Evolutionary conservation across 2,113 vertebrate genomes (phyloP), one percentile per base, ranked within the genome.

Genomic region (Piprites chloris): DNA sequence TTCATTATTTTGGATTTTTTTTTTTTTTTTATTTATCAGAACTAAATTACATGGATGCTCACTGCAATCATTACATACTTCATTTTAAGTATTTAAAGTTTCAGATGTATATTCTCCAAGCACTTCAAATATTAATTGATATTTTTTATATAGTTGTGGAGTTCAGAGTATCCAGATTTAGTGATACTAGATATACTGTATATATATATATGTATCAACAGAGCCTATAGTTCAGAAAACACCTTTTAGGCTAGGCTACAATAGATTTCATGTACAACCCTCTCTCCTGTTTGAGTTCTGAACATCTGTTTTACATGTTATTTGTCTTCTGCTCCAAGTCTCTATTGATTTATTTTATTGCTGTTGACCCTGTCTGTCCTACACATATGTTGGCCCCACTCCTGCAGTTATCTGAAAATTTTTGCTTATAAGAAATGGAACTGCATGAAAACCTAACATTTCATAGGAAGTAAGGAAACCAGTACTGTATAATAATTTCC

Each of bases 231-330:
- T 17, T 81, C 53, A 91, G 59, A 47, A 85, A 88, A 63, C 6
- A 4, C 27, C 27, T 55, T 13, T 77, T 44, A 69, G 35, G 6
- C 39, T 56, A 84, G 28, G 21, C 52, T 93, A 39, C 39, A 37
- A 37, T 35, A 55, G 74, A 91, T 46, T 15, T 92, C 14, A 23
- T 26, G 3, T 85, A 53, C 41, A 87, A n/a, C 53, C 61, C 11
- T 58, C 56, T 68, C 66, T 92, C 28, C n/a, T 65, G 10, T 72
- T 47, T 50, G 65, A 81, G 39, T 42, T 87, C 55, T 87, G 47
- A 91, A 86, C 63, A 94, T 92, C 92, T 93, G 63, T 68, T 96
- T 84, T 74, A 80, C 18, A n/a, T 67, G 82, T 83, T 86, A 66
- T 79, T 65, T 84, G 44, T 74, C 75, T 84, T 92, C 33, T 93